Conservation (phyloP, 2,797 vertebrate species). For the Nasua narica region DNA sequence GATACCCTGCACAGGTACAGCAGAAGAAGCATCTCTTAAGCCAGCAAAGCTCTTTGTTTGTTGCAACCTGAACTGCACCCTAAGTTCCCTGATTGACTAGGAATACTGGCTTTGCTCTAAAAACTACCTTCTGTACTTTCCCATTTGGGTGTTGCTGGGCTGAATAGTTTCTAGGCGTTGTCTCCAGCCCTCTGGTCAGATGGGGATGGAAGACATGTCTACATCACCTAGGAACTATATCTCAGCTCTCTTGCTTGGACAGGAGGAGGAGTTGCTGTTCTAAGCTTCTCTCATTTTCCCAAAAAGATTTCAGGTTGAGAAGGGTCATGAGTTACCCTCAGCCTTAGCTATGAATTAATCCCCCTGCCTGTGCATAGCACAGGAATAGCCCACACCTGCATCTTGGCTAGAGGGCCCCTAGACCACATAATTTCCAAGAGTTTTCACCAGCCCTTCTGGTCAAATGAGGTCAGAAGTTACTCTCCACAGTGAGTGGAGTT, state of each 20-base stretch:
- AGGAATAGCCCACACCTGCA: neutral
- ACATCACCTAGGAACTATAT: neutral
- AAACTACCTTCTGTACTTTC: neutral
- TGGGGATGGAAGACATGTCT: neutral
- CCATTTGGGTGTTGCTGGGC: neutral
- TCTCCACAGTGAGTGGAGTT: too few relatives aligned
- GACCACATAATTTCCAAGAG: neutral
- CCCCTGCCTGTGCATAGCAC: neutral
- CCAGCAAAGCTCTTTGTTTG: neutral
- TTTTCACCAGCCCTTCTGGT: too few relatives aligned
- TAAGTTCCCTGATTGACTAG: neutral
- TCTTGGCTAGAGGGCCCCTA: neutral
- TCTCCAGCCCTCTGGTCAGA: neutral
- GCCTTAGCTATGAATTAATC: neutral
- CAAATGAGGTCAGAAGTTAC: too few relatives aligned
- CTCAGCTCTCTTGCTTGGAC: neutral
- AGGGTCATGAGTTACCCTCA: neutral
- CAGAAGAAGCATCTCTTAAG: neutral
- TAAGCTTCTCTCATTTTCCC: neutral
- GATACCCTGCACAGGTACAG: neutral
- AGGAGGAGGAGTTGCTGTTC: neutral
- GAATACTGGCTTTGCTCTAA: neutral
- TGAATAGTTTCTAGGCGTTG: neutral
- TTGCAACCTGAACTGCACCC: neutral
- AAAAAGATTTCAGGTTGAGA: neutral